Conservation (phyloP, 2,113 vertebrate genomes). For the Setophaga petechia region DNA sequence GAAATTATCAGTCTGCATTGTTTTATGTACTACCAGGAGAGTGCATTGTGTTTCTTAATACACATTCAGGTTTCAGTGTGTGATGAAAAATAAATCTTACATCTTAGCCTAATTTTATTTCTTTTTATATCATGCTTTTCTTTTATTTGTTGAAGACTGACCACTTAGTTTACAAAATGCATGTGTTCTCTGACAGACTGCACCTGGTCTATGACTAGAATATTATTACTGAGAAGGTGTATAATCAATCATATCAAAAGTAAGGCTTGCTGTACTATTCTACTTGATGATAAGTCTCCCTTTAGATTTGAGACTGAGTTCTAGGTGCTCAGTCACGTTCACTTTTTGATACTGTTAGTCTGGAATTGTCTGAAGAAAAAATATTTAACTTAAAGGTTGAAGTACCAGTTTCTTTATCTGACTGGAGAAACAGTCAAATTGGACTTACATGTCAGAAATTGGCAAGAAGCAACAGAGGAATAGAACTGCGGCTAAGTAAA, state of each 20-base stretch:
- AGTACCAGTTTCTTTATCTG: not conserved
- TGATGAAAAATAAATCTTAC: not conserved
- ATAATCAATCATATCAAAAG: not conserved
- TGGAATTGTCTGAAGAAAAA: not conserved
- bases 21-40: not conserved
- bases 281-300: not conserved
- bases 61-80: not conserved
- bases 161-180: not conserved
- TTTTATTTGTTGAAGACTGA: not conserved
- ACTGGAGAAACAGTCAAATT: not conserved
- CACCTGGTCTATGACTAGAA: not conserved
- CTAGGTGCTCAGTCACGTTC: rapidly evolving
- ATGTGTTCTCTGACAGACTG: not conserved
- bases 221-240: not conserved
- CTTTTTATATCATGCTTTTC: not conserved
- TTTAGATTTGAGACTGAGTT: not conserved
- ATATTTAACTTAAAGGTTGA: not conserved
- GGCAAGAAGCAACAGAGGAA: not conserved
- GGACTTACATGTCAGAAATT: not conserved
- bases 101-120: not conserved
- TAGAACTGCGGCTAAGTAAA: not conserved
- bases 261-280: not conserved
- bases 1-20: not conserved
- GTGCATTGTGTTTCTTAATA: not conserved
- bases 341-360: not conserved